These are phyloP conservation scores for Petaurus breviceps DNA, from an alignment of 2,113 vertebrate genomes.

Conservation along the genomic window DNA sequence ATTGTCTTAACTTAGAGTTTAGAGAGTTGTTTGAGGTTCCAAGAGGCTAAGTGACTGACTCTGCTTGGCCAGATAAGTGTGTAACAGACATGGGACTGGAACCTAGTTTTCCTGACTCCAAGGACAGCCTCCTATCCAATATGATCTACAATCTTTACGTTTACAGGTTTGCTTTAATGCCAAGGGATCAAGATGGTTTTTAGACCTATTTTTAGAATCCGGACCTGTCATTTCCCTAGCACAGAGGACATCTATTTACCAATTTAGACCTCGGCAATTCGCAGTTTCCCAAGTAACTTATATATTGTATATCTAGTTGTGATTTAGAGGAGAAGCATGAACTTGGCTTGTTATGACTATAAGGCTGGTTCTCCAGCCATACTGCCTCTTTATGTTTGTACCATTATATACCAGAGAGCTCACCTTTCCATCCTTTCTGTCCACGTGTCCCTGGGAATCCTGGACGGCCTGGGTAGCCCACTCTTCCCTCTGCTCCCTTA, in stretches of 20 bases:
- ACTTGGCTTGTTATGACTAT: not conserved
- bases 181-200: not conserved
- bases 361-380: not conserved
- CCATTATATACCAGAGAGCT: not conserved
- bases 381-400: not conserved
- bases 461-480: slow-evolving; percentile 74
- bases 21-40: not conserved
- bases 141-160: not conserved
- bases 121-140: not conserved
- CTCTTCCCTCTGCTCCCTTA: slow-evolving; percentile 79
- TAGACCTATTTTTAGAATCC: not conserved
- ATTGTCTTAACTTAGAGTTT: not conserved
- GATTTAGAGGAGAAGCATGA: not conserved
- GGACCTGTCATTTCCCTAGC: not conserved
- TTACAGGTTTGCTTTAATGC: not conserved
- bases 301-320: not conserved
- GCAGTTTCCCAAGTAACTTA: not conserved
- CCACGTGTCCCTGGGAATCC: slow-evolving; percentile 85
- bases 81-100: not conserved
- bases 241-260: not conserved
- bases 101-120: not conserved
- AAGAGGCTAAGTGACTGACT: not conserved
- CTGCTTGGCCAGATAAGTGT: not conserved
- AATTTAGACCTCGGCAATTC: not conserved
- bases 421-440: slow-evolving; percentile 86